Base-by-base conservation (phyloP, 2,113 vertebrate species). In the Talpa occidentalis region DNA sequence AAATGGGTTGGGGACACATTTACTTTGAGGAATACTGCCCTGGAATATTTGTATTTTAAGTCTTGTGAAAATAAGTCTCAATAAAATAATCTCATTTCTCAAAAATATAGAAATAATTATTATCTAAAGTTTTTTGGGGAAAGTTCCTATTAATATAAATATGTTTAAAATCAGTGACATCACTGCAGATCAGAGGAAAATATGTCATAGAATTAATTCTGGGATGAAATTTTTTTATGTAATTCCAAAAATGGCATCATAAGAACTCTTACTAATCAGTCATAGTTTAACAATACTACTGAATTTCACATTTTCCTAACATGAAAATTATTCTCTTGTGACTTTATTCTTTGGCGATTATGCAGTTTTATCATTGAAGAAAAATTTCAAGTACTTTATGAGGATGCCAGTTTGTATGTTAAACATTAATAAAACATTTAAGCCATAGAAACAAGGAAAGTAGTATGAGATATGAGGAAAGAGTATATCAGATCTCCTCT, bases 81-180 rank as follows among this genome's bases (percentile, higher is more conserved):
- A 8, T 73, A 64, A 77, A 62, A 47, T 62, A 11, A 28, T 40
- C 37, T 15, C 67, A 28, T 92, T 73, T 94, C 3, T 77, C 32
- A 73, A 24, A 70, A 81, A 67, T n/a, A 62, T 24, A 52, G 26
- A 93, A 82, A 21, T 40, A 42, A 0, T 49, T 26, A 40, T 54
- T 87, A 35, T 32, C 3, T 3, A 72, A 78, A 0, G 10, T 87
- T 10, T 66, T 93, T 89, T 24, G 21, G 2, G 8, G 81, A 92
- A 76, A 79, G 2, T 42, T 32, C 0, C 15, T 87, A 66, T 35
- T 79, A 26, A n/a, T 69, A 74, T 64, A 64, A 87, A 64, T 15
- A 21, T 60, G n/a, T 79, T 91, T 30, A 91, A 89, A 64, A 89
- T 82, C 30, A 64, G 28, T 37, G n/a, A 84, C 5, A 69, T 91